These are phyloP conservation scores for Pluvialis apricaria DNA, from an alignment of 2,113 vertebrate species.

Conservation along the genomic window DNA sequence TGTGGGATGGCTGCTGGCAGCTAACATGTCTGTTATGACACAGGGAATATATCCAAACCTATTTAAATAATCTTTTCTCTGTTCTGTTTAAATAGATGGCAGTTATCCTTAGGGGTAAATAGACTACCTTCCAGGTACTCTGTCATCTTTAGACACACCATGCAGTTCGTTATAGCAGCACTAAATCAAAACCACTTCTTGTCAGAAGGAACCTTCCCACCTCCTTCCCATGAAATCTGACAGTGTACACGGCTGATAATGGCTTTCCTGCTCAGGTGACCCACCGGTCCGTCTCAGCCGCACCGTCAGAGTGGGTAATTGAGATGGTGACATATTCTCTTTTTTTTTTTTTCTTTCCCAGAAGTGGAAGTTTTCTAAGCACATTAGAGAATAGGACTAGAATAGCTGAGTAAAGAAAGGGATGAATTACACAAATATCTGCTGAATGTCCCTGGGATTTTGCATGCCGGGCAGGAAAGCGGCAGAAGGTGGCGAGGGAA, in stretches of 20 bases:
- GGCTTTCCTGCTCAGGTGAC: not conserved
- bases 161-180: not conserved
- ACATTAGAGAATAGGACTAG: not conserved
- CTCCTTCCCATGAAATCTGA: not conserved
- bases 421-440: not conserved
- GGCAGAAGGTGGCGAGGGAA: not conserved
- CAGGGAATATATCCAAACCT: not conserved
- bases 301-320: not conserved
- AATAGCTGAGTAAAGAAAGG: not conserved
- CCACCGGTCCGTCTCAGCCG: fast-evolving
- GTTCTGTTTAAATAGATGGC: not conserved
- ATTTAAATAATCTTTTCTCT: not conserved
- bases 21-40: not conserved
- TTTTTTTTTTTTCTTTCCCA: too few relatives aligned
- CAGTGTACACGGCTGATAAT: not conserved
- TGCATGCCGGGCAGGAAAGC: not conserved
- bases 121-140: not conserved
- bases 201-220: not conserved
- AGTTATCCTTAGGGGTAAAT: not conserved
- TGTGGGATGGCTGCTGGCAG: constrained; percentile 1
- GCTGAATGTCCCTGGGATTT: not conserved
- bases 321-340: not conserved
- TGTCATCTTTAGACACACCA: not conserved
- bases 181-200: constrained; percentile 8
- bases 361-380: not conserved